A percentile compares a stretch with the other conserved stretches of the same genome.
Evolutionary conservation across 2,888 invertebrate genomes (phyloP).

Genomic region (Temnothorax ravouxi): DNA sequence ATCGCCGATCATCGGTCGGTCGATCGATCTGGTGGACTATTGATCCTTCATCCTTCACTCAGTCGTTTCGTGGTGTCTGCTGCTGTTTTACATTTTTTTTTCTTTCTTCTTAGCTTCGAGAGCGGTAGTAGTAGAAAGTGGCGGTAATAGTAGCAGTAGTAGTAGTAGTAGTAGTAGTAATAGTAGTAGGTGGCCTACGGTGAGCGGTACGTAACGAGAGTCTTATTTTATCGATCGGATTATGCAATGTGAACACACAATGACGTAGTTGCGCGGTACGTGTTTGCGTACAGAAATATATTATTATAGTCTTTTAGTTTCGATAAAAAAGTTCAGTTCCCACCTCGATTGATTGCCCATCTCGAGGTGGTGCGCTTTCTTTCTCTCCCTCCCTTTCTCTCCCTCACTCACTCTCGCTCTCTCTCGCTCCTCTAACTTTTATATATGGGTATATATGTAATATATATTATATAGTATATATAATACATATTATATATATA

Average conservation of each 20-base stretch:
- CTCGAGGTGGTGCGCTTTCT: constrained; percentile 77
- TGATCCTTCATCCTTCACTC: constrained; percentile 45
- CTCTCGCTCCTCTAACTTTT: constrained; percentile 54
- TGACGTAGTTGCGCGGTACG: constrained; percentile 85
- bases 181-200: constrained; percentile 79
- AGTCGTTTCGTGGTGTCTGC: constrained; percentile 40
- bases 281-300: constrained; percentile 85
- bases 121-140: constrained; percentile 67
- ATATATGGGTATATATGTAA: constrained; percentile 52
- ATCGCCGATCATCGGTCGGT: constrained; percentile 67
- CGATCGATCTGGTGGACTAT: constrained; percentile 58
- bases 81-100: constrained; percentile 61
- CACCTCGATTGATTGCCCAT: constrained; percentile 84
- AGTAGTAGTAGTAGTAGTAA: constrained; percentile 68
- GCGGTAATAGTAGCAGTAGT: constrained; percentile 57
- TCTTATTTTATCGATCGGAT: constrained; percentile 85
- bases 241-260: constrained; percentile 86
- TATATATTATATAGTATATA: background rate
- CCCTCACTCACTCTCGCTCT: constrained; percentile 54
- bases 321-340: constrained; percentile 86
- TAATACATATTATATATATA: constrained; percentile 3
- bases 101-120: constrained; percentile 66
- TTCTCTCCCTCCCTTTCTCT: constrained; percentile 65
- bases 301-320: constrained; percentile 86
- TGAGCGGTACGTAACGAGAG: constrained; percentile 85